Conservation (phyloP, 1,140 invertebrate species). For the Homalodisca vitripennis region DNA sequence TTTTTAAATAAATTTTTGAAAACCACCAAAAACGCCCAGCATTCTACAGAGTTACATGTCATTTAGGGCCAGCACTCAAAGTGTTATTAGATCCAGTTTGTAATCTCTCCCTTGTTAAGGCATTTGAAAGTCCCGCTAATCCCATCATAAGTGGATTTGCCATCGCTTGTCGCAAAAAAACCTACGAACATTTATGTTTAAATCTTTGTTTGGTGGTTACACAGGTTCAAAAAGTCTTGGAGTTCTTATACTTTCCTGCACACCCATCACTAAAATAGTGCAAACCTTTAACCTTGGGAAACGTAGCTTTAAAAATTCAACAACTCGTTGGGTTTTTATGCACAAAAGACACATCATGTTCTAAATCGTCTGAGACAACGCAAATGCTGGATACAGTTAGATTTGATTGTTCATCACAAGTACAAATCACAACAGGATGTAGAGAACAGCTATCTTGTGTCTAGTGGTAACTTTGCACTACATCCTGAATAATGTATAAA, state of each 20-base stretch:
- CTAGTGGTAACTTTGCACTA: constrained; percentile 38
- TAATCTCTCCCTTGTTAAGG: constrained; percentile 31
- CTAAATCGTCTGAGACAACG: no score
- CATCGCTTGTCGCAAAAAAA: constrained; percentile 44
- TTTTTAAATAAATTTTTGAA: no score
- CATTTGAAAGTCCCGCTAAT: constrained; percentile 36
- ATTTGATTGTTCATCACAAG: constrained; percentile 7
- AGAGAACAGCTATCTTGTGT: constrained; percentile 33
- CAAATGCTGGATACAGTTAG: no score
- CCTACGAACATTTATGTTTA: constrained; percentile 42
- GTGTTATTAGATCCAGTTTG: constrained; percentile 18
- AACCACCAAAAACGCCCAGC: no score
- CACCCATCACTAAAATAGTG: constrained; percentile 45
- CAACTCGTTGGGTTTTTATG: constrained; percentile 36
- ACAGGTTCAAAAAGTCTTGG: constrained; percentile 43
- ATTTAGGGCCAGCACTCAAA: no score
- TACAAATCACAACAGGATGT: constrained; percentile 35
- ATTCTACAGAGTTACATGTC: no score
- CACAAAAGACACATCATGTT: constrained; percentile 39
- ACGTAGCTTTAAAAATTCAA: constrained; percentile 37
- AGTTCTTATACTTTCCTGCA: constrained; percentile 46
- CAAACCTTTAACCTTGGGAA: constrained; percentile 40
- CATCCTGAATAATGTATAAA: constrained; percentile 39
- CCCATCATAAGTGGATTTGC: no score
- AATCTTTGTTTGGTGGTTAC: constrained; percentile 39